Evolutionary conservation across 2,797 vertebrate species (phyloP), one percentile per base, ranked within the genome.

Genomic region (Sternarchorhynchus goeldii): DNA sequence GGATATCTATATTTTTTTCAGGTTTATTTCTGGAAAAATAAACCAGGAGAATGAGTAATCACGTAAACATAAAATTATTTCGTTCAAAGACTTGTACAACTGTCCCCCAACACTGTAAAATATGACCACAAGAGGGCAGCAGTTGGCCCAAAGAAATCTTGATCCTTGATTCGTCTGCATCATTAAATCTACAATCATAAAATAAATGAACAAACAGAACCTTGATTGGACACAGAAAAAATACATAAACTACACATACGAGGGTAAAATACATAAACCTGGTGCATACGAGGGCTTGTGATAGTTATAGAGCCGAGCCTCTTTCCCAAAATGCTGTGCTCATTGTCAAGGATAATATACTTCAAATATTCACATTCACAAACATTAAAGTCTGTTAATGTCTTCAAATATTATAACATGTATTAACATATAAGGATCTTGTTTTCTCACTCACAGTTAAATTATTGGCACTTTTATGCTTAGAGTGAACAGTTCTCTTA

Each of bases 41-140:
- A 25, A 25, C 25, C 25, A 25, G 25, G 25, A 25, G 25, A 29
- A 56, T 36, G 14, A 36, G 50, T 45, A 21, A 45, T 20, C 12
- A 25, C 16, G 41, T 41, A 12, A 21, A 45, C 7, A 12, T 25
- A 14, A 65, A 39, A 36, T 50, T 12, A 3, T 21, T 25, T 45
- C 25, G 25, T 12, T n/a, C 16, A 41, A 2, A 20, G 53, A 29
- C 3, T 56, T 20, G 31, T 45, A 59, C 31, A 73, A 50, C 6
- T 16, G 10, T 0, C 2, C 16, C 41, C 5, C 12, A 55, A 50
- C 39, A 14, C 12, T 66, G 29, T 57, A 50, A 16, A 57, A 17
- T 73, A 16, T 39, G 12, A 63, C 60, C 84, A 79, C 63, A 6
- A 62, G 84, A 65, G 73, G 81, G 81, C 72, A 73, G 59, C 76